phyloP scores from a whole-genome alignment of 2,797 vertebrate species.

The Margarornis squamiger region DNA sequence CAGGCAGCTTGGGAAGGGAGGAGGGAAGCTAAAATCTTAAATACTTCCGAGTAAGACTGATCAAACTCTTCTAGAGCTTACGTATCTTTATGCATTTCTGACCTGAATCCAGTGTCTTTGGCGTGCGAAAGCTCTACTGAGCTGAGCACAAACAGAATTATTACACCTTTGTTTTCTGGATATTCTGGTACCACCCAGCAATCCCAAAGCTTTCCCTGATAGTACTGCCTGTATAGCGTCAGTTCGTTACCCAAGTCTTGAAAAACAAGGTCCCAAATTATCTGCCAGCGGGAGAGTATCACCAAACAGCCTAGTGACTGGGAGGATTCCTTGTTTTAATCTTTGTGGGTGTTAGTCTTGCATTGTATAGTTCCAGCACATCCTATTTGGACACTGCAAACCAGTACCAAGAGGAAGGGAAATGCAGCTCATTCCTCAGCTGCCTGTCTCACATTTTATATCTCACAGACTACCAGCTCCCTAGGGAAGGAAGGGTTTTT shows the following conservation, averaged over 20 bases:
- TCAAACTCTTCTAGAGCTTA: background rate
- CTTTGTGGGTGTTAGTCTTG: background rate
- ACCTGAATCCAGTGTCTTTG: background rate
- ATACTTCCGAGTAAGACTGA: background rate
- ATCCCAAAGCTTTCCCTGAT: background rate
- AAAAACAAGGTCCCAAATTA: background rate
- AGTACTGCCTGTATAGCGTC: background rate
- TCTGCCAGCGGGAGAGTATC: background rate
- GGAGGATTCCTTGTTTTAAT: background rate
- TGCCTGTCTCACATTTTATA: background rate
- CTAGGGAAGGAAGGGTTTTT: background rate
- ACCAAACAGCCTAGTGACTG: background rate
- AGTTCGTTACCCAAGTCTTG: background rate
- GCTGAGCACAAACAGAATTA: background rate
- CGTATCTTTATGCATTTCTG: background rate
- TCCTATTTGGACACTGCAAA: background rate
- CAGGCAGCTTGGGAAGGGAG: background rate
- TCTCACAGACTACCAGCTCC: background rate
- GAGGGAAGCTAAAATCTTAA: background rate
- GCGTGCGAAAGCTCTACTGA: accelerated
- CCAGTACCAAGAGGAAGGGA: background rate
- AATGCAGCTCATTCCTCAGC: background rate
- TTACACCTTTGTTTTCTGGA: background rate
- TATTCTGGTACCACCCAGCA: background rate
- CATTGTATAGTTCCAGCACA: accelerated